A percentile compares a stretch with the other conserved stretches of the same genome.
Evolutionary conservation across 2,888 invertebrate species (phyloP).

Genomic region (Parascotia fuliginaria): DNA sequence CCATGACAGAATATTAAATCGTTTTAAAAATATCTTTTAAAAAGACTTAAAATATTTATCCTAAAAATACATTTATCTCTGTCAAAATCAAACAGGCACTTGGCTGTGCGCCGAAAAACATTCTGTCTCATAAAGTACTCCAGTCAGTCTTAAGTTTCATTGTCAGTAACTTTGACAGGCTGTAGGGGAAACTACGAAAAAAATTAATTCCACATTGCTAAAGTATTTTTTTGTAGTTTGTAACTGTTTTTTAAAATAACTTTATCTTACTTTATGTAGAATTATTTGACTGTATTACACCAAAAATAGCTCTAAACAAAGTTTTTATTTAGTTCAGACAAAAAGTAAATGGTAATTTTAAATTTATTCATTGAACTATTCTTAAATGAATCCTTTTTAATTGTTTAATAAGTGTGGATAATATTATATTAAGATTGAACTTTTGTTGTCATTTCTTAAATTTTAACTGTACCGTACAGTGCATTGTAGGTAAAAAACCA

Average conservation of each 20-base stretch:
- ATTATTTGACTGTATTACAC: too few relatives aligned
- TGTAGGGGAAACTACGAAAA: background rate
- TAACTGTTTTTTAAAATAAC: too few relatives aligned
- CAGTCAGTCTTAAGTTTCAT: constrained; percentile 1
- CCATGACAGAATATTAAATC: background rate
- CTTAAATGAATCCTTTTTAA: too few relatives aligned
- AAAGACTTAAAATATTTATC: constrained; percentile 4
- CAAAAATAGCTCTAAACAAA: too few relatives aligned
- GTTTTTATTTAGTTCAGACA: too few relatives aligned
- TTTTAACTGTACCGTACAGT: constrained; percentile 30
- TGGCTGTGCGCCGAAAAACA: constrained; percentile 6
- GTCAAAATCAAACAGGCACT: constrained; percentile 6
- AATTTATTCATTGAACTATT: too few relatives aligned
- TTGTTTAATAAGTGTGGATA: too few relatives aligned
- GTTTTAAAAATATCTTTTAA: background rate
- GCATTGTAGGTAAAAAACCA: constrained; percentile 36
- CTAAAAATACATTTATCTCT: constrained; percentile 12
- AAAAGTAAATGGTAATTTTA: too few relatives aligned
- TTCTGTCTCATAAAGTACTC: background rate
- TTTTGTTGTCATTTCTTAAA: constrained; percentile 38
- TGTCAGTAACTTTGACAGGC: background rate
- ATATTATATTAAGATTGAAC: too few relatives aligned
- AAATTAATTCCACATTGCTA: background rate
- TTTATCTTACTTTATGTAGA: too few relatives aligned
- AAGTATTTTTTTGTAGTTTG: too few relatives aligned